Base-by-base conservation (phyloP, 2,888 invertebrate genomes). In the Agrochola macilenta region DNA sequence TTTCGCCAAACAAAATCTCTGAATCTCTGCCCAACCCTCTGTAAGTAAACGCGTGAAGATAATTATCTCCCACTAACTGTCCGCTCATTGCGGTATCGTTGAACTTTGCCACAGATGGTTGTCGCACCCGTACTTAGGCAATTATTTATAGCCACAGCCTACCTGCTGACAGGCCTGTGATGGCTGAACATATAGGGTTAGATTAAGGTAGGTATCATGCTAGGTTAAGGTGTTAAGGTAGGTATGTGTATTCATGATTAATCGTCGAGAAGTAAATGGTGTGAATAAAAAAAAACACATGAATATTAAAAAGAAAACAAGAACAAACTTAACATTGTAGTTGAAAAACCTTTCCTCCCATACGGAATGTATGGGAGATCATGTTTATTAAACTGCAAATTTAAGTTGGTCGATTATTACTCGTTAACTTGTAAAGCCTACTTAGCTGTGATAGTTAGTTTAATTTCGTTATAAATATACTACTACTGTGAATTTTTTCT, bases 101-200 rank as follows among this genome's bases (percentile, higher is more conserved):
- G 89, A 89, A 89, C 89, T 89, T 88, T 89, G 89, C 76, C 89
- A 85, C 77, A 75, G 89, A 89, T 88, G 78, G 74, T 85, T 87
- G 89, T 89, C 89, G 85, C 83, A 66, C 49, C 73, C 72, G 74
- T 73, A 76, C 79, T 60, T 72, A 82, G 79, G 74, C 81, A 82
- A 84, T 87, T 83, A 87, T 87, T 87, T 87, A 88, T 84, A 52
- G 78, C 64, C 54, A 20, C 14, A 69, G 35, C 73, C 30, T 39
- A 9, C 12, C 63, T 57, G 71, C 7, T 82, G 83, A 84, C 83
- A 70, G 82, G 35, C 7, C 8, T 26, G 71, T 82, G 82, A 85
- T 61, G 86, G 49, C 52, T 0, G 20, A 54, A 75, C 78, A 58
- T 65, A 63, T 66, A 52, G 70, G 49, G 60, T 74, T 76, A 84